Conservation (phyloP, 2,113 vertebrate species). For the Megalops atlanticus region DNA sequence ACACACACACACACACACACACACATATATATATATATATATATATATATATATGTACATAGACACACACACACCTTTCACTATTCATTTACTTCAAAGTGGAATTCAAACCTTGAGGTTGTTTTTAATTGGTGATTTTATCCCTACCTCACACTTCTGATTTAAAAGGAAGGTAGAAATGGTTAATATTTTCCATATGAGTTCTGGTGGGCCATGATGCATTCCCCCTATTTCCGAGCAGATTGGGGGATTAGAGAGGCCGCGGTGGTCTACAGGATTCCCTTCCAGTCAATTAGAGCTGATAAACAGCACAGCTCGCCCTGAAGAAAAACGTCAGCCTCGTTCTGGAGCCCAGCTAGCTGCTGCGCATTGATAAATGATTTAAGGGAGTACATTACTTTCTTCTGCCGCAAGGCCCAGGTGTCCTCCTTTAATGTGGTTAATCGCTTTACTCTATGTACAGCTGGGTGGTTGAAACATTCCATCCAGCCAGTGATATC, state of each 20-base stretch:
- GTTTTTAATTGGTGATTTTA: background rate
- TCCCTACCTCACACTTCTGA: background rate
- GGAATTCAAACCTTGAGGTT: background rate
- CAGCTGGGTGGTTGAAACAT: constrained; percentile 7
- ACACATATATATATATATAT: no score
- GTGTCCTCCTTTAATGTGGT: constrained; percentile 40
- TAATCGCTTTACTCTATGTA: constrained; percentile 9
- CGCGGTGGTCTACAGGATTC: constrained; percentile 14
- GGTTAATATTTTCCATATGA: no score
- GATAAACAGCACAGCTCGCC: constrained; percentile 46
- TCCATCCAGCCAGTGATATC: constrained; percentile 17
- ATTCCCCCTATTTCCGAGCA: background rate
- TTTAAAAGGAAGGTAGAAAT: background rate
- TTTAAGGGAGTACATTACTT: constrained; percentile 51
- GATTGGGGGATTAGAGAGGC: constrained; percentile 13
- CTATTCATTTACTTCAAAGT: background rate
- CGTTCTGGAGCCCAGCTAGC: constrained; percentile 24
- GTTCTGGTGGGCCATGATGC: background rate
- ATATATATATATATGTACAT: no score
- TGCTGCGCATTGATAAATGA: constrained; percentile 56
- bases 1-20: no score
- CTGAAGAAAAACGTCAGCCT: constrained; percentile 43
- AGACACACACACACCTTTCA: no score
- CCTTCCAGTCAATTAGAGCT: constrained; percentile 45
- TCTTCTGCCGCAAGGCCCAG: constrained; percentile 31